These are phyloP conservation scores for Trichonephila clavata DNA, from an alignment of 1,140 invertebrate genomes.

Conservation along the genomic window DNA sequence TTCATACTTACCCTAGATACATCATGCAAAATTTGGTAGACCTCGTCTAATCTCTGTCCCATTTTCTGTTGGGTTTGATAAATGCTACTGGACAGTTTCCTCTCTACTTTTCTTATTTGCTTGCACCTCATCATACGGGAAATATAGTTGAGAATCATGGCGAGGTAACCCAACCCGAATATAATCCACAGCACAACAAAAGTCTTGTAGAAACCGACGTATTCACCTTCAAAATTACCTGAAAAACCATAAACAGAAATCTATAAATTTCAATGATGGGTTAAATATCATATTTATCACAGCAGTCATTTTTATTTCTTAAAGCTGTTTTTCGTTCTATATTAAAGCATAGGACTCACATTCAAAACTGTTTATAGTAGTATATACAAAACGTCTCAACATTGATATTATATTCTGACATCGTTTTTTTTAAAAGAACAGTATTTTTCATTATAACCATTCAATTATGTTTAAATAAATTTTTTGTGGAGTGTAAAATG, in stretches of 20 bases:
- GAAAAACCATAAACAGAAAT: not conserved
- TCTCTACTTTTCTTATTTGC: slow-evolving; percentile 76
- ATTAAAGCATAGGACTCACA: no score
- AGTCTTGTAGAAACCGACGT: slow-evolving; percentile 86
- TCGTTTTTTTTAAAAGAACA: no score
- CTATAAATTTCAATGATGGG: no score
- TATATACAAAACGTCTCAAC: no score
- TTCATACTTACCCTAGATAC: slow-evolving; percentile 61
- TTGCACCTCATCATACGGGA: slow-evolving; percentile 74
- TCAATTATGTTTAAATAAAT: no score
- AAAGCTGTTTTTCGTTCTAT: no score
- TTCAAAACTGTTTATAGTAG: no score
- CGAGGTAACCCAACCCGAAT: slow-evolving; percentile 93
- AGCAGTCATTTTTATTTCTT: no score
- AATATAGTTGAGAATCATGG: slow-evolving; percentile 95
- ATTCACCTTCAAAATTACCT: slow-evolving; percentile 78
- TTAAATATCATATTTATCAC: no score
- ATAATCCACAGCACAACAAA: slow-evolving; percentile 91
- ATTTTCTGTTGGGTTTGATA: slow-evolving; percentile 76
- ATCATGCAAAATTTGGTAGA: slow-evolving; percentile 76
- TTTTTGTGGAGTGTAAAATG: no score
- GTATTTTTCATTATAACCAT: no score
- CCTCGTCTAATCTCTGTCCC: slow-evolving; percentile 76
- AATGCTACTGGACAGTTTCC: slow-evolving; percentile 73
- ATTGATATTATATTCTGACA: no score